Evolutionary conservation across 2,888 invertebrate genomes (phyloP).

Genomic region (Desoria tigrina): DNA sequence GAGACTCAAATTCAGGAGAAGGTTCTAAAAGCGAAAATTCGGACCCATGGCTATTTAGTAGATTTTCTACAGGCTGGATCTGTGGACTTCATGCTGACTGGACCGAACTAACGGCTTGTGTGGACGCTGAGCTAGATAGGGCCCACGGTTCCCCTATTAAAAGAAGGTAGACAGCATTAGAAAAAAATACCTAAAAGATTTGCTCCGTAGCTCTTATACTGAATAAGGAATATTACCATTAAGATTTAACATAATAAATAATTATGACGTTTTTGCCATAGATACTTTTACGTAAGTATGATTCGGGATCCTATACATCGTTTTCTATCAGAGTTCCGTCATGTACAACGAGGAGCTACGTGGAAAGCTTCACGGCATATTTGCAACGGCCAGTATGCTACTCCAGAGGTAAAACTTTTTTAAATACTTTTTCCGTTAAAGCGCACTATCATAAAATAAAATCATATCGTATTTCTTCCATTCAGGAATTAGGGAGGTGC

Average conservation of each 20-base stretch:
- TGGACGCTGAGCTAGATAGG: constrained; percentile 85
- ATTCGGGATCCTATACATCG: constrained; percentile 89
- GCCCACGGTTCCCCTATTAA: constrained; percentile 77
- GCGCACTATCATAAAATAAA: too few relatives aligned
- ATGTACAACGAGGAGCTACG: constrained; percentile 93
- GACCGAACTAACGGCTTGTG: constrained; percentile 92
- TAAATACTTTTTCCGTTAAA: not conserved
- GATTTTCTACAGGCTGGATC: constrained; percentile 96
- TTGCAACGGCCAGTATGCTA: constrained; percentile 72
- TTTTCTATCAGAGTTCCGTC: constrained; percentile 94
- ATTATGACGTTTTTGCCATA: too few relatives aligned
- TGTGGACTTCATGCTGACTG: constrained; percentile 96
- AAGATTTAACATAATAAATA: too few relatives aligned
- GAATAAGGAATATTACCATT: too few relatives aligned
- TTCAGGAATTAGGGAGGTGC: constrained; percentile 77
- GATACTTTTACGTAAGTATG: constrained; percentile 95
- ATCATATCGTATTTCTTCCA: constrained; percentile 3
- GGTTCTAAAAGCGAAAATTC: not conserved
- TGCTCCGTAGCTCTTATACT: too few relatives aligned
- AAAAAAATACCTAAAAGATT: not conserved
- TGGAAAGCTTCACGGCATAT: constrained; percentile 78
- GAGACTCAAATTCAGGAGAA: not conserved
- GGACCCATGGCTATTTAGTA: constrained; percentile 95
- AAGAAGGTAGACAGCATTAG: constrained; percentile 60
- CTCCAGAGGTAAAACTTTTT: constrained; percentile 60